Conservation (phyloP, 2,797 vertebrate genomes). For the Eupleurogrammus muticus region DNA sequence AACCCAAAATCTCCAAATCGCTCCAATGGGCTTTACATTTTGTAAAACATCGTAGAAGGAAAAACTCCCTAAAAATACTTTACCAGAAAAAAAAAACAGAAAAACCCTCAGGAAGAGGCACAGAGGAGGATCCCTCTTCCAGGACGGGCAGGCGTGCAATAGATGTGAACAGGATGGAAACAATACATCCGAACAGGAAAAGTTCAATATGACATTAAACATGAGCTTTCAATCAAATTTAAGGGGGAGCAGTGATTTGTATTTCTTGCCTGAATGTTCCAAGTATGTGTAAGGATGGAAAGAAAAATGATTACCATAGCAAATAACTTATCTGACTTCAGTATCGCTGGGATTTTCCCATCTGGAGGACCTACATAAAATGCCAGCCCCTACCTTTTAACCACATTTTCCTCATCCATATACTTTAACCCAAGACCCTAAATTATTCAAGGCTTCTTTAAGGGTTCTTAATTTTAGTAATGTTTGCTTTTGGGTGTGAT, state of each 20-base stretch:
- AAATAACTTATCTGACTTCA: not conserved
- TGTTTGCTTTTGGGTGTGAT: not conserved
- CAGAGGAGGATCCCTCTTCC: too few species aligned
- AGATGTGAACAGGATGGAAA: too few species aligned
- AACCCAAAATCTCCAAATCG: too few species aligned
- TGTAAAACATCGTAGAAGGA: too few species aligned
- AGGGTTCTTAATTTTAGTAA: not conserved
- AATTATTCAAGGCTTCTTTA: constrained; percentile 1
- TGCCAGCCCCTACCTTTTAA: too few species aligned
- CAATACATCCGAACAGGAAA: too few species aligned
- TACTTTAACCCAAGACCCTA: constrained; percentile 10
- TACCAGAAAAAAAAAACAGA: too few species aligned
- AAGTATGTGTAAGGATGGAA: not conserved
- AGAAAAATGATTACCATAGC: not conserved
- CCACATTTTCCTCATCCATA: not conserved
- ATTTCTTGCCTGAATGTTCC: not conserved
- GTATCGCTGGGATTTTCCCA: not conserved
- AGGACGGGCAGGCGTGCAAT: too few species aligned
- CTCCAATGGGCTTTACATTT: too few species aligned
- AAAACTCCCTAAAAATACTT: too few species aligned
- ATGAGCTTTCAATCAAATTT: not conserved
- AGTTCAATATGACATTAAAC: too few species aligned
- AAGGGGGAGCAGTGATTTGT: not conserved
- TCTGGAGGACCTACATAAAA: not conserved
- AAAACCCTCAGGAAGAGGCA: too few species aligned